Evolutionary conservation across 2,888 invertebrate species (phyloP), one percentile per base, ranked within the genome.

Genomic region (Mimumesa dahlbomi): DNA sequence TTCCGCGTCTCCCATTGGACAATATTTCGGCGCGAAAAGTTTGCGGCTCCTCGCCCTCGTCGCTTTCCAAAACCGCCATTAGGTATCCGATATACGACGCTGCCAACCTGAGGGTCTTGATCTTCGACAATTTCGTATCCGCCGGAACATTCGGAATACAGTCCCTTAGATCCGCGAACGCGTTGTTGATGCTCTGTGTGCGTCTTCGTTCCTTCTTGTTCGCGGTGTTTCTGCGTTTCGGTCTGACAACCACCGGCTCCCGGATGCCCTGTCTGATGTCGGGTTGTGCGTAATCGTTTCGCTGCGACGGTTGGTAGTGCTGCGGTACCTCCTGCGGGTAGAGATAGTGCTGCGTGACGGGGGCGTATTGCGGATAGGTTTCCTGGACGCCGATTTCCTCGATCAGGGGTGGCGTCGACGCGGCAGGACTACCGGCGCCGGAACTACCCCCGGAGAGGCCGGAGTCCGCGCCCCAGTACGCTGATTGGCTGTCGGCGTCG

Each of bases 101-200:
- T 0, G 98, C 98, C 83, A 98, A 90, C 67, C 98, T 93, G 22
- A 98, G 92, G 0, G 98, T 98, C 90, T 98, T 98, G 81, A 98
- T 98, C 93, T 98, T 98, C 11, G 97, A 97, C 22, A 98, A 90
- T 90, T 98, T 98, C 0, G 98, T 98, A 86, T 98, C 98, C 0
- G 96, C 94, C 0, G 98, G 98, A 0, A 98, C 98, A 85, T 98
- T 98, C 0, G 98, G 98, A 82, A 98, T 98, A 89, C 97, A 96
- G 74, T 97, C 97, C 11, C 98, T 90, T 0, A 98, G 91, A 84
- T 97, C 96, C 0, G 97, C 95, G 88, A 98, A 98, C 0, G 98
- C 98, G 52, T 96, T 97, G 90, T 98, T 98, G 74, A 98, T 98
- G 79, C 96, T 97, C 87, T 96, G 95, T 0, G 98, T 98, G 53